Evolutionary conservation across 2,888 invertebrate species (phyloP).

Genomic region (Venusia cambrica): DNA sequence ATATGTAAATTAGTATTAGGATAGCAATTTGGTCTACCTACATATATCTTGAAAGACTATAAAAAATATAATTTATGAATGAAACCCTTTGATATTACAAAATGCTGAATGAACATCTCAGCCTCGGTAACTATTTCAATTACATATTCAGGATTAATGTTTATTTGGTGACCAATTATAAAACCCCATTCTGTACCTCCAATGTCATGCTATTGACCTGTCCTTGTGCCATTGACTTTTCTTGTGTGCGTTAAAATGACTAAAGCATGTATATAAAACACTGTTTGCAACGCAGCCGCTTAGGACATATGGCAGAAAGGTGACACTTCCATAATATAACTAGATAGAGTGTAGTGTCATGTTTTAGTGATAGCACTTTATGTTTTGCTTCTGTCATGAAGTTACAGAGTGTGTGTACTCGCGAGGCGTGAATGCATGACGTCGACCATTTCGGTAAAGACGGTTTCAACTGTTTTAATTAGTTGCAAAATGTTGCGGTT

Average conservation of each 20-base stretch:
- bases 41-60: no score
- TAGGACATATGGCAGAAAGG: constrained; percentile 77
- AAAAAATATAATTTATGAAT: no score
- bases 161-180: no score
- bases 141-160: no score
- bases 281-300: constrained; percentile 76
- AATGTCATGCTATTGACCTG: constrained; percentile 11
- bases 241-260: constrained; percentile 11
- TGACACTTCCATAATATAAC: constrained; percentile 45
- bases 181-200: constrained; percentile 2
- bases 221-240: no score
- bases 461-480: constrained; percentile 9
- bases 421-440: no score
- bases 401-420: constrained; percentile 28
- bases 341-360: constrained; percentile 39
- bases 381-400: constrained; percentile 31
- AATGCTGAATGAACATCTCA: no score
- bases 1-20: no score
- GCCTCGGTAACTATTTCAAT: no score
- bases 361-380: constrained; percentile 35
- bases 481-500: constrained; percentile 6
- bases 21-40: no score
- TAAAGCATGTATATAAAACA: constrained; percentile 30
- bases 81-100: no score
- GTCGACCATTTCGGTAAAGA: no score